Percentiles rank a stretch among this genome's conserved stretches.
phyloP scores from a whole-genome alignment of 1,140 invertebrate genomes.

The Heliconius himera region DNA sequence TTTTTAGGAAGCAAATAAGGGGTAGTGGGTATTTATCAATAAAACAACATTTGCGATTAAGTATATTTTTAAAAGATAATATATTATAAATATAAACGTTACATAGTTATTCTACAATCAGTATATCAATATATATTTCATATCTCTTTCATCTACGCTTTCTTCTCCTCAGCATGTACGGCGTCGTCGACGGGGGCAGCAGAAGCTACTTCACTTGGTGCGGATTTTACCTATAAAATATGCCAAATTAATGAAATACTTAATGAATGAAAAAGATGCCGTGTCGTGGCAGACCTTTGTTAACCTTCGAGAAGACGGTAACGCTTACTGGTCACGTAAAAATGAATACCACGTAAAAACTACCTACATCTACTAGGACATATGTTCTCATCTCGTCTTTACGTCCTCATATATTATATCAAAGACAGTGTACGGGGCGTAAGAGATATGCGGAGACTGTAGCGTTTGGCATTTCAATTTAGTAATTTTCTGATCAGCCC shows the following conservation, averaged over 20 bases:
- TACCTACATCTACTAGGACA: too few species aligned
- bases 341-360: too few species aligned
- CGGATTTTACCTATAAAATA: slow-evolving; percentile 29
- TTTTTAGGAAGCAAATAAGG: too few species aligned
- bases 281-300: too few species aligned
- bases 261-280: neutral
- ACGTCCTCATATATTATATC: too few species aligned
- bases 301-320: too few species aligned
- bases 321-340: too few species aligned
- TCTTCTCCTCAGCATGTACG: slow-evolving; percentile 42
- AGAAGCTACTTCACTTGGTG: slow-evolving; percentile 19
- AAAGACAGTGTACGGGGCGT: too few species aligned
- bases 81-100: slow-evolving; percentile 25
- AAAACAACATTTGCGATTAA: neutral
- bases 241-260: neutral
- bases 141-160: slow-evolving; percentile 23
- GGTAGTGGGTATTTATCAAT: neutral
- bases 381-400: too few species aligned
- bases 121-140: neutral
- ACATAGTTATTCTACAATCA: slow-evolving; percentile 18
- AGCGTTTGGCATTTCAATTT: too few species aligned
- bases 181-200: slow-evolving; percentile 20
- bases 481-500: too few species aligned
- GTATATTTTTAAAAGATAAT: slow-evolving; percentile 3
- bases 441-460: too few species aligned